Evolutionary conservation across 1,140 invertebrate species (phyloP), one percentile per base, ranked within the genome.

Genomic region (Cecropterus lyciades): DNA sequence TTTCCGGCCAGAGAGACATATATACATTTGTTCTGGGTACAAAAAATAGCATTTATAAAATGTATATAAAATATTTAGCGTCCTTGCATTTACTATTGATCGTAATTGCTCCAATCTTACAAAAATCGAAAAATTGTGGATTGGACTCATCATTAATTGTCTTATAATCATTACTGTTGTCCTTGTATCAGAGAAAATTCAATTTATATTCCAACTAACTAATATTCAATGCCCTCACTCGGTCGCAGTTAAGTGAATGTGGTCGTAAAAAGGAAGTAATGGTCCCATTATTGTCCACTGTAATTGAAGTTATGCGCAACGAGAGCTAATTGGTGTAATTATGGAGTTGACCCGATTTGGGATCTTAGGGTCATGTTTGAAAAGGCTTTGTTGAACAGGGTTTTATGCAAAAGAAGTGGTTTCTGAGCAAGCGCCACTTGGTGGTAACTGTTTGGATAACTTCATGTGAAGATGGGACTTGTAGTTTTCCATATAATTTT

Each of bases 241-340:
- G 59, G 64, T 66, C 68, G 64, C 69, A 75, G 66, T 63, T 69
- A 71, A 75, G 72, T 75, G 69, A 71, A 75, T 71, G 72, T 16
- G 66, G 46, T 75, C 72, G 66, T 75, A 75, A 75, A 74, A 71
- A 72, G 57, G 16, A 62, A 69, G 40, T 69, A 75, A 75, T 72
- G 64, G 66, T 60, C 42, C 72, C 56, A 75, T 75, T 64, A 62
- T 62, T 55, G 70, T 69, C 53, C 72, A 63, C 53, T 60, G 67
- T 75, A 75, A 75, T 75, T 69, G 70, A 64, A 67, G 48, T 75
- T 75, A 71, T 74, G 65, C 59, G 33, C 57, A 49, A 60, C 30
- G 45, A 60, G 56, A 49, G 24, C 27, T 60, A 60, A 60, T 60
- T 60, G 56, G 14, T 60, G 43, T 60, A 60, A 60, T 60, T 60